Evolutionary conservation across 2,888 invertebrate genomes (phyloP), one percentile per base, ranked within the genome.

Genomic region (Trachelus troglodyta): DNA sequence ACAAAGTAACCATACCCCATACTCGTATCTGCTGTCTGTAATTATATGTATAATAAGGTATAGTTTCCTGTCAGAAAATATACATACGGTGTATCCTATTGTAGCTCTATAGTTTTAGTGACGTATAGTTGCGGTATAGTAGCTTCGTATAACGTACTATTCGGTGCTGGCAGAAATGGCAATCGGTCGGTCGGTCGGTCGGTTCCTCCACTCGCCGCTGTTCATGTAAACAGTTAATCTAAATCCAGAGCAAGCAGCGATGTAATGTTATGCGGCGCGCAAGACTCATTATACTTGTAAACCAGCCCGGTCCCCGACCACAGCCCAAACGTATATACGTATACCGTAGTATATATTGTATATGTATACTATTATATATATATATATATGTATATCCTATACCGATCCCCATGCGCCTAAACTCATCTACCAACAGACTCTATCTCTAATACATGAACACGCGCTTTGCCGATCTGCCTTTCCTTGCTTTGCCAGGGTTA

Each of bases 281-380:
- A 91, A 90, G 90, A 90, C 91, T 91, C 91, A 91, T 91, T 91
- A 91, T 90, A 91, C 91, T 91, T 91, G 91, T 91, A 91, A 91
- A 91, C 90, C 90, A 89, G 90, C 86, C 86, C 87, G 87, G 86
- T 89, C 82, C 82, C 83, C 88, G 89, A 89, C 90, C 89, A 87
- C 89, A 89, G 85, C 83, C 86, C 85, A 85, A 83, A 35, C 37
- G 35, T 37, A 74, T 34, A 34, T 34, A 35, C 35, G 74, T 74
- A 74, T 35, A 23, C 56, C 9, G 23, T 56, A 56, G 23, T 56
- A 56, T 23, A 23, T 56, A 56, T 56, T 23, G 23, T 56, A 56
- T 56, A 35, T 35, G 35, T 35, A 56, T 56, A 56, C 56, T 56
- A 56, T 56, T 56, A 23, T 56, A 56, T 56, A 56, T 23, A 40